Conservation (phyloP, 2,888 invertebrate genomes). For the Elaeidobius kamerunicus region DNA sequence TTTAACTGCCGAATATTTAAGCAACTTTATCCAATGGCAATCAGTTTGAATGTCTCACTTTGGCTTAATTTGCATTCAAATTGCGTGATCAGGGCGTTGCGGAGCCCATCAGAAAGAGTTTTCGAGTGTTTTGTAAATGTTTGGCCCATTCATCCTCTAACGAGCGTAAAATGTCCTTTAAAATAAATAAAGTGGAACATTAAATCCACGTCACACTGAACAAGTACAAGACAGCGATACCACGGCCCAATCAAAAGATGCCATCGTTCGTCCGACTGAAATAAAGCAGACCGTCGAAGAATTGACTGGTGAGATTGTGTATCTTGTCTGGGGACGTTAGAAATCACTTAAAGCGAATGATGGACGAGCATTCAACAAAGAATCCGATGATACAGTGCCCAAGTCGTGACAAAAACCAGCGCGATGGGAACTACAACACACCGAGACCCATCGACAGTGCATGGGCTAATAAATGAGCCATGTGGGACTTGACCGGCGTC, state of each 20-base stretch:
- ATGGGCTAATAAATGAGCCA: slow-evolving; percentile 25
- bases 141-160: too few relatives aligned
- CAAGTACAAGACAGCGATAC: too few relatives aligned
- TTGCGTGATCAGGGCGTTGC: slow-evolving; percentile 28
- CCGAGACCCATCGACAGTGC: slow-evolving; percentile 23
- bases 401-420: slow-evolving; percentile 33
- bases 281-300: slow-evolving; percentile 25
- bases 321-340: slow-evolving; percentile 31
- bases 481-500: slow-evolving; percentile 20
- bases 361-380: slow-evolving; percentile 29
- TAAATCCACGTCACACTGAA: too few relatives aligned
- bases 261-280: slow-evolving; percentile 17
- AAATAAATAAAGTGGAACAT: too few relatives aligned
- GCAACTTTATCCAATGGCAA: slow-evolving; percentile 29
- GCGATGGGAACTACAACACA: slow-evolving; percentile 27
- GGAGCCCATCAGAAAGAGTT: too few relatives aligned
- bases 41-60: slow-evolving; percentile 27
- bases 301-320: slow-evolving; percentile 20
- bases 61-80: slow-evolving; percentile 26
- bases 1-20: slow-evolving; percentile 28
- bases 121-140: too few relatives aligned
- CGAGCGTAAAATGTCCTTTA: too few relatives aligned
- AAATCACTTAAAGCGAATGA: slow-evolving; percentile 30
- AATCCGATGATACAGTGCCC: slow-evolving; percentile 30
- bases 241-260: slow-evolving; percentile 2